Evolutionary conservation across 2,797 vertebrate genomes (phyloP), one percentile per base, ranked within the genome.

Genomic region (Echeneis naucrates): DNA sequence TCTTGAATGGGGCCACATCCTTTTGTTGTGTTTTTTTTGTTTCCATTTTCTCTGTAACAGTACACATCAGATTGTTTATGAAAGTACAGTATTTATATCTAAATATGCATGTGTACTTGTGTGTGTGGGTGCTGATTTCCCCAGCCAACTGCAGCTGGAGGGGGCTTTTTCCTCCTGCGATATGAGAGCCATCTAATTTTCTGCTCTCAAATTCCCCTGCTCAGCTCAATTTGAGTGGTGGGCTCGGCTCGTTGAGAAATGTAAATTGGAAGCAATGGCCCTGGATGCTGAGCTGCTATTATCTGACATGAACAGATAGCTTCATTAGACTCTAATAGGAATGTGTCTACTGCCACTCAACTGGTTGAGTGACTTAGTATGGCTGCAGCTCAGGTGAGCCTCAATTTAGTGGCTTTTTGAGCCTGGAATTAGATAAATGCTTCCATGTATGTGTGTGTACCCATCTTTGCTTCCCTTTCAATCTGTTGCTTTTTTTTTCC

Each of bases 251-350:
- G 90, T 94, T 95, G 92, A 93, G 90, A 94, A 94, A 94, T 94
- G 92, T 94, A 95, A 94, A 95, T 94, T 94, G 93, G 92, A 94
- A 90, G 90, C 91, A 93, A 93, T 90, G 91, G 93, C 83, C 91
- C 92, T 92, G 89, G 81, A 92, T 93, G 89, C 87, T 80, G 87
- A 93, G 90, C 90, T 87, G 89, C 90, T 92, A 94, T 94, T 94
- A 94, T 94, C 94, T 94, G 94, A 94, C 93, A 91, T 84, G 89
- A 92, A 91, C 92, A 94, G 93, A 94, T 94, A 93, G 90, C 92
- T 94, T 94, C 93, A 94, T 93, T 94, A 92, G 86, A 84, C 78
- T 74, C 88, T 94, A 94, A 94, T 93, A 92, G 88, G 87, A 91
- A 92, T 83, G 88, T 88, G 85, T 92, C 91, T 81, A 73, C 87